Base-by-base conservation (phyloP, 2,797 vertebrate species). In the Sebastes nivosus region DNA sequence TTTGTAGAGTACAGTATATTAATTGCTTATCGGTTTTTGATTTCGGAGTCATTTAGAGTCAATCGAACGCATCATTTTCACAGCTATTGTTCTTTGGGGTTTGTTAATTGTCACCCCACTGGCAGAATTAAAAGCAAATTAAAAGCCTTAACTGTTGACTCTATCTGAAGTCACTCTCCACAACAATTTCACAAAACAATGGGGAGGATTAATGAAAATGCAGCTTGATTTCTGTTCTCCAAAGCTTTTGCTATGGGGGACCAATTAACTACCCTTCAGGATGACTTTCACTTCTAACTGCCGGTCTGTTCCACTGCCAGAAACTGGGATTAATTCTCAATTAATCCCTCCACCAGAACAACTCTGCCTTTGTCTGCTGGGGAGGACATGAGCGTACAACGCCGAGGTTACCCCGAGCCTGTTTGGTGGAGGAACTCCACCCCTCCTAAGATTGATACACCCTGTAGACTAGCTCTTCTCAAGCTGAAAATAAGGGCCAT, bases 221-320 rank as follows among this genome's bases (percentile, higher is more conserved):
- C 93, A 87, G 94, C 95, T 95, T 95, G 94, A 96, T 95, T 96
- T 96, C 94, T 94, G 93, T 94, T 95, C 95, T 95, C 94, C 95
- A 91, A 91, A 92, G 93, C 93, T 93, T 93, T 92, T 95, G 94
- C 95, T 95, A 95, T 89, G 91, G 95, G 95, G 95, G 96, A 95
- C 95, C 95, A 96, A 96, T 96, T 96, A 97, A 96, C 95, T 96
- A 95, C 95, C 95, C 96, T 96, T 96, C 95, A 96, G 95, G 95
- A 96, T 96, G 95, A 96, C 96, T 97, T 97, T 96, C 95, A 95
- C 94, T 96, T 93, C 94, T 95, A 95, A 96, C 94, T 94, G 93
- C 93, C 72, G 91, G 94, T 95, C 94, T 96, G 95, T 96, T 96
- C 94, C 93, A 93, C 93, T 96, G 96, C 96, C 96, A 97, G 96